phyloP scores from a whole-genome alignment of 53 echinoderm and acorn worm genomes.

The Temnopleurus reevesii region DNA sequence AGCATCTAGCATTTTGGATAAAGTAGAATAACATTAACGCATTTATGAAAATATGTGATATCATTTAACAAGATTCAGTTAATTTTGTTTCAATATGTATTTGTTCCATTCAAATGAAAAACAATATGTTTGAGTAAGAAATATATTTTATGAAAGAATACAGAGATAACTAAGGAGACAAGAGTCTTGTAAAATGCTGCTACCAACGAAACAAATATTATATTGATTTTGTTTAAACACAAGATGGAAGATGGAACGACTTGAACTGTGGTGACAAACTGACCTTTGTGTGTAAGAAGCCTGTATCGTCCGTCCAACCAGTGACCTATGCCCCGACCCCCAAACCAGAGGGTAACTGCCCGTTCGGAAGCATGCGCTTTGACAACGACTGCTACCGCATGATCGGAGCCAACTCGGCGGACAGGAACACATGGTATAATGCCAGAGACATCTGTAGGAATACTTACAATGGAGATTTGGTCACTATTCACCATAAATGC shows the following conservation, averaged over 20 bases:
- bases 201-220: too few relatives aligned
- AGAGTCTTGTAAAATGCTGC: too few relatives aligned
- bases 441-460: slow-evolving; percentile 74
- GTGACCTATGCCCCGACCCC: slow-evolving; percentile 74
- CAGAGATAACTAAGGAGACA: too few relatives aligned
- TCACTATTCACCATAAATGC: slow-evolving; percentile 73
- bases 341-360: slow-evolving; percentile 74
- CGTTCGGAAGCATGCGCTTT: slow-evolving; percentile 60
- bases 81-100: too few relatives aligned
- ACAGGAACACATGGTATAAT: slow-evolving; percentile 77
- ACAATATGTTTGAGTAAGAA: too few relatives aligned
- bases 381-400: slow-evolving; percentile 79
- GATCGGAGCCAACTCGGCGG: slow-evolving; percentile 60
- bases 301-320: slow-evolving; percentile 48
- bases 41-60: too few relatives aligned
- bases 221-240: background rate
- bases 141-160: too few relatives aligned
- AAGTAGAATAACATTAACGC: too few relatives aligned
- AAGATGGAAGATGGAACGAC: slow-evolving; percentile 87
- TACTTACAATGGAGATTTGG: slow-evolving; percentile 54
- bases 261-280: slow-evolving; percentile 85
- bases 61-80: too few relatives aligned
- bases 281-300: slow-evolving; percentile 85
- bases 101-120: too few relatives aligned
- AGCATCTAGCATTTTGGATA: too few relatives aligned